A percentile compares a stretch with the other conserved stretches of the same genome.
phyloP scores from a whole-genome alignment of 2,113 vertebrate species.

The Zosterops hypoxanthus region DNA sequence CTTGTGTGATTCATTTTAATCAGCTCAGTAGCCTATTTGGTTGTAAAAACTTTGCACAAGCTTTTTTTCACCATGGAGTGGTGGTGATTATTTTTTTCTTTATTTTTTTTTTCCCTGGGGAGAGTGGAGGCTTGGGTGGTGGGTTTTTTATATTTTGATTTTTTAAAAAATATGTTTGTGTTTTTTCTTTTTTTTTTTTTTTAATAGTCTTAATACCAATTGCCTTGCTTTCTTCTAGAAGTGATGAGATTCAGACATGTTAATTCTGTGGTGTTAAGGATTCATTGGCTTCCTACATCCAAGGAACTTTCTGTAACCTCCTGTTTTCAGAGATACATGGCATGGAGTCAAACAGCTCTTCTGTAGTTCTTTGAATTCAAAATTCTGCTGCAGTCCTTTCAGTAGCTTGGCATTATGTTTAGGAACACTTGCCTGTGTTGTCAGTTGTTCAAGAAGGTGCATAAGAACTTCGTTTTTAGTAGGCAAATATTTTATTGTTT shows the following conservation, averaged over 20 bases:
- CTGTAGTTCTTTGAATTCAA: neutral
- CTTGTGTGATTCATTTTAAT: neutral
- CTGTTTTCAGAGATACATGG: neutral
- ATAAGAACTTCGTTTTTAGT: neutral
- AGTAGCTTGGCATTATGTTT: neutral
- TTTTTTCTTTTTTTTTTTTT: neutral
- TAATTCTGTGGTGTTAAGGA: neutral
- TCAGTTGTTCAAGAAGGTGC: neutral
- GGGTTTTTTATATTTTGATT: neutral
- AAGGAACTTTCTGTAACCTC: neutral
- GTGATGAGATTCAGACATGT: neutral
- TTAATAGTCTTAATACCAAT: neutral
- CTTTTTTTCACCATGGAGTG: neutral
- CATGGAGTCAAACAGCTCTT: neutral
- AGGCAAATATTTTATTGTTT: neutral
- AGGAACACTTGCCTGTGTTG: neutral
- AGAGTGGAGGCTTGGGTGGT: accelerated
- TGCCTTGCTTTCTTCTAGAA: neutral
- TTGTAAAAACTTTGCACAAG: neutral
- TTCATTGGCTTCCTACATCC: neutral
- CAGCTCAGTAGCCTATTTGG: neutral
- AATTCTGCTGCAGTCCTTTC: neutral
- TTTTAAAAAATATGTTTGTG: neutral
- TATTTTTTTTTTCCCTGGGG: accelerated
- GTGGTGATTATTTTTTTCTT: too few species aligned